Evolutionary conservation across 2,888 invertebrate species (phyloP).

Genomic region (Orthosia gracilis): DNA sequence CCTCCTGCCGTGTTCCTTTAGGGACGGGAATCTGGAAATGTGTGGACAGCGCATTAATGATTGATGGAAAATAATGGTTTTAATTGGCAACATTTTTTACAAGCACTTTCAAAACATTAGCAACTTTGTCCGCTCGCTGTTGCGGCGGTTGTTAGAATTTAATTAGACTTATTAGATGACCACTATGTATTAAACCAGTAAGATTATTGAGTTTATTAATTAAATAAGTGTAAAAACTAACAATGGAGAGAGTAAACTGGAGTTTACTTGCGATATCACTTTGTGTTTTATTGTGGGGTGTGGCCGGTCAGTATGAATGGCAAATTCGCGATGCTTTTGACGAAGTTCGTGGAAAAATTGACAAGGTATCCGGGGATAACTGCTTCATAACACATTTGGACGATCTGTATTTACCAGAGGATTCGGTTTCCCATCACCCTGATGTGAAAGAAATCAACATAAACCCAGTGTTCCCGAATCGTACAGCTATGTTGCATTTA

Average conservation of each 20-base stretch:
- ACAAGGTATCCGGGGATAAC: constrained; percentile 96
- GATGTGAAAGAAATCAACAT: constrained; percentile 98
- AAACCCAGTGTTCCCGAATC: constrained; percentile 98
- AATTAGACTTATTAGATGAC: background rate
- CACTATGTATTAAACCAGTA: constrained; percentile 55
- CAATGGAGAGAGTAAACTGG: constrained; percentile 82
- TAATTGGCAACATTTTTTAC: constrained; percentile 31
- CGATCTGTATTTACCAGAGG: constrained; percentile 96
- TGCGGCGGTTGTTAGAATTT: constrained; percentile 21
- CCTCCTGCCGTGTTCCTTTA: no score
- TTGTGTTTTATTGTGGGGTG: constrained; percentile 91
- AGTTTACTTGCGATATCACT: constrained; percentile 82
- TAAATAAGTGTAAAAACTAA: constrained; percentile 62
- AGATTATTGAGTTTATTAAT: constrained; percentile 40
- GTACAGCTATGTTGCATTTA: constrained; percentile 97
- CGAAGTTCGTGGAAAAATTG: constrained; percentile 95
- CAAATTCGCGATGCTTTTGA: constrained; percentile 97
- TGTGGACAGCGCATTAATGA: no score
- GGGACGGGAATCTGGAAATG: no score
- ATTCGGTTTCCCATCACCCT: constrained; percentile 97
- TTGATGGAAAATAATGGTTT: constrained; percentile 1
- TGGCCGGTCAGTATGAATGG: constrained; percentile 97
- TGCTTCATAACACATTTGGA: constrained; percentile 97
- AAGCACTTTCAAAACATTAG: constrained; percentile 38
- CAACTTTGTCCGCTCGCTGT: constrained; percentile 8